Evolutionary conservation across 2,888 invertebrate species (phyloP).

Genomic region (Hypselothyrea guttata): DNA sequence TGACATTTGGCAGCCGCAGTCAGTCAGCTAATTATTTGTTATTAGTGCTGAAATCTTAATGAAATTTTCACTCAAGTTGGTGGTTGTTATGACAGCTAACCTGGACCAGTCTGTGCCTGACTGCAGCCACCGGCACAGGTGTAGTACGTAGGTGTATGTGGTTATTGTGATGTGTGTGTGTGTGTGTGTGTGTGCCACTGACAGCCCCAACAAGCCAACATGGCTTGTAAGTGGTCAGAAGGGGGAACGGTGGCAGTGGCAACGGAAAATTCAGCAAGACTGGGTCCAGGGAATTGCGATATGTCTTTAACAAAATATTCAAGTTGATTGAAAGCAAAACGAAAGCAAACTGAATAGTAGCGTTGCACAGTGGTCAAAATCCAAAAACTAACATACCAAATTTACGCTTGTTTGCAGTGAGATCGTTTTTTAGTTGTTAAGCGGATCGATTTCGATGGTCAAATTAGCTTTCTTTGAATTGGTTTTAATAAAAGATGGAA

Average conservation of each 20-base stretch:
- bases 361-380: no score
- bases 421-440: no score
- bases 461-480: no score
- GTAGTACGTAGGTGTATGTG: constrained; percentile 1
- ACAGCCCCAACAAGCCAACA: constrained; percentile 69
- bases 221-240: constrained; percentile 67
- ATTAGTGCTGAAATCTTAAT: constrained; percentile 73
- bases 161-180: constrained; percentile 14
- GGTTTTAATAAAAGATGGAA: no score
- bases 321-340: constrained; percentile 68
- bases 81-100: constrained; percentile 50
- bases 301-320: constrained; percentile 49
- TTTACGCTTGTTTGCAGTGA: no score
- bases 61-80: constrained; percentile 49
- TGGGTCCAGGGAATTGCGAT: constrained; percentile 30
- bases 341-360: constrained; percentile 16
- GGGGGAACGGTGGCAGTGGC: no score
- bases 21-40: constrained; percentile 71
- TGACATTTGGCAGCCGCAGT: constrained; percentile 56
- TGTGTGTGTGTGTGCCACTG: constrained; percentile 50
- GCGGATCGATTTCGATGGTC: no score
- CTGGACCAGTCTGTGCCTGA: constrained; percentile 28
- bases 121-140: constrained; percentile 1
- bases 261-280: background rate
- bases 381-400: no score